phyloP scores from a whole-genome alignment of 2,888 invertebrate genomes.

The Plusia festucae region DNA sequence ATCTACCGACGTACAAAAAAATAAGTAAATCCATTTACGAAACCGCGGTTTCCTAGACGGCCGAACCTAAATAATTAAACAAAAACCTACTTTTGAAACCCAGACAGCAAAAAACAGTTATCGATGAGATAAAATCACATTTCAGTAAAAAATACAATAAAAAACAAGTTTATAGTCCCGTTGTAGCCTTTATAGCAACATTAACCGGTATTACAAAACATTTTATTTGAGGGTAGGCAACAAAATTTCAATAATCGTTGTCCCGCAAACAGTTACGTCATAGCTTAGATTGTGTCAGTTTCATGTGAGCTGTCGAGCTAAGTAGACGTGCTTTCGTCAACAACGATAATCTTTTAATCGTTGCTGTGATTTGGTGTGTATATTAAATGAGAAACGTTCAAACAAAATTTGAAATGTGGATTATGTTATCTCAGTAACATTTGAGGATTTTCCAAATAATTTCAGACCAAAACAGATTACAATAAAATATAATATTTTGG shows the following conservation, averaged over 20 bases:
- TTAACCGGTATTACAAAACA: conserved; percentile 50
- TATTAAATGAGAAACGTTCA: too few species aligned
- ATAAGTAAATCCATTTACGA: too few species aligned
- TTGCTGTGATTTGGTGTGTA: too few species aligned
- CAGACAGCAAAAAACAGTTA: conserved; percentile 22
- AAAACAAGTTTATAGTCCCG: conserved; percentile 42
- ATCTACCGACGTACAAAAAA: too few species aligned
- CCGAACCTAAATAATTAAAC: conserved; percentile 6
- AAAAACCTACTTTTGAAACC: conserved; percentile 12
- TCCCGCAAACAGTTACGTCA: conserved; percentile 43
- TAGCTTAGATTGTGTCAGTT: conserved; percentile 24
- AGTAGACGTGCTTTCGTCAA: conserved; percentile 20
- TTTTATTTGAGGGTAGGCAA: conserved; percentile 53
- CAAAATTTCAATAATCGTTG: conserved; percentile 56
- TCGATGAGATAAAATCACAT: conserved; percentile 41
- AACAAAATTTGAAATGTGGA: too few species aligned
- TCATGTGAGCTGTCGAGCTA: conserved; percentile 29
- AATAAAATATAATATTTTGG: too few species aligned
- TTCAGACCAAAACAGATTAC: too few species aligned
- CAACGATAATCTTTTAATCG: too few species aligned
- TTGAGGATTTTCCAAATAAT: too few species aligned
- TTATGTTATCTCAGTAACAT: too few species aligned
- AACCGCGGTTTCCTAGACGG: too few species aligned
- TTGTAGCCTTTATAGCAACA: conserved; percentile 46
- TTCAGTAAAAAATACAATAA: conserved; percentile 29